Conservation (phyloP, 2,888 invertebrate species). For the Pheosia gnoma region DNA sequence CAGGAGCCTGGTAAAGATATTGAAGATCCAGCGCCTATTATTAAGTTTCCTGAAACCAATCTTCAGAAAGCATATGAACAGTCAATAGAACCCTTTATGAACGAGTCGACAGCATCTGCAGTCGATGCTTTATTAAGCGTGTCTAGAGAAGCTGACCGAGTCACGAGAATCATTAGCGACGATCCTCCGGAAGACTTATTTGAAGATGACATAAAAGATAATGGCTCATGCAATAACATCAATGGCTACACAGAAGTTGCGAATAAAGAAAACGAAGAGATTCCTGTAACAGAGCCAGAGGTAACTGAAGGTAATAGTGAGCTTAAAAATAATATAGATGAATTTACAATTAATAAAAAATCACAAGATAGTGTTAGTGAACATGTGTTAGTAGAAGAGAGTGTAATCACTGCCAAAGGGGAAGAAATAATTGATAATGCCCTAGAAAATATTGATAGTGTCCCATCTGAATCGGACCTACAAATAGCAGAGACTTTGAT, state of each 20-base stretch:
- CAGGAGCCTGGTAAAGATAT: constrained; percentile 4
- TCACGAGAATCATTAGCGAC: constrained; percentile 69
- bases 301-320: constrained; percentile 17
- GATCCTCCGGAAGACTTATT: constrained; percentile 77
- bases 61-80: constrained; percentile 40
- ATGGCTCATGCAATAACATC: constrained; percentile 31
- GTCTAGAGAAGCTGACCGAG: constrained; percentile 72
- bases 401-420: constrained; percentile 12
- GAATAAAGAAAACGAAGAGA: constrained; percentile 24
- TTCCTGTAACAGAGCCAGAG: constrained; percentile 21
- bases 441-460: constrained; percentile 38
- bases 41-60: constrained; percentile 30
- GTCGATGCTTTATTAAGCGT: constrained; percentile 78
- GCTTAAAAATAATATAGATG: constrained; percentile 22
- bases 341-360: constrained; percentile 13
- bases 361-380: constrained; percentile 15
- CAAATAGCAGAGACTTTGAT: constrained; percentile 80
- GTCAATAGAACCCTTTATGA: constrained; percentile 57
- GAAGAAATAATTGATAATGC: constrained; percentile 17
- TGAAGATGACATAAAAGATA: constrained; percentile 74
- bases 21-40: constrained; percentile 18
- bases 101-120: constrained; percentile 74
- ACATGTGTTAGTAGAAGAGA: constrained; percentile 18
- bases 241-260: constrained; percentile 50
- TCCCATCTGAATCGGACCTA: constrained; percentile 76